Conservation (phyloP, 2,797 vertebrate species). For the Heliangelus exortis region DNA sequence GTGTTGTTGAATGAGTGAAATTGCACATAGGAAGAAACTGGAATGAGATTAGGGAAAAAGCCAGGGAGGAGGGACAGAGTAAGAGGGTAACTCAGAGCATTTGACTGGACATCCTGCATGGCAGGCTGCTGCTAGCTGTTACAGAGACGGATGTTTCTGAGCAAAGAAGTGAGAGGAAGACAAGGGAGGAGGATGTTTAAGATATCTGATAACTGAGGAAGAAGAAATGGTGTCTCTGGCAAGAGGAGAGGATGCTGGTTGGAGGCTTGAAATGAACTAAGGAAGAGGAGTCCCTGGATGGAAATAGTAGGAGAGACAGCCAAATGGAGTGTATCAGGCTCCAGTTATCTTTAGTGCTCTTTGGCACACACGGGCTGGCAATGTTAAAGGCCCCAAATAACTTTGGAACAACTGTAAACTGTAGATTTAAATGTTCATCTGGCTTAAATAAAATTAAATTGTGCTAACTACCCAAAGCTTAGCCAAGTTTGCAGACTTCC, state of each 20-base stretch:
- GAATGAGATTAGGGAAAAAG: not conserved
- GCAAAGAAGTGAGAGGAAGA: not conserved
- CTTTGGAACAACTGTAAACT: slow-evolving; percentile 1
- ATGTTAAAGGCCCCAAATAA: slow-evolving; percentile 28
- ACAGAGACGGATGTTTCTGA: not conserved
- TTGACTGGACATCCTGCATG: not conserved
- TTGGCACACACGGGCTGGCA: not conserved
- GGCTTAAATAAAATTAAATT: slow-evolving; percentile 12
- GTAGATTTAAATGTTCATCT: not conserved
- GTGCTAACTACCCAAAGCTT: not conserved
- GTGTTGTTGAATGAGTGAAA: not conserved
- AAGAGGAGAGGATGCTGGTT: not conserved
- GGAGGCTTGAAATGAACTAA: not conserved
- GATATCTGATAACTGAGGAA: not conserved
- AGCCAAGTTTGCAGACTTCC: not conserved
- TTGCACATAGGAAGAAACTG: not conserved
- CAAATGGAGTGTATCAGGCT: slow-evolving; percentile 4
- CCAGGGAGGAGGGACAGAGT: not conserved
- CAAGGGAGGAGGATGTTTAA: slow-evolving; percentile 34
- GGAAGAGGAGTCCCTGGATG: not conserved
- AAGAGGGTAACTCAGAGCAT: not conserved
- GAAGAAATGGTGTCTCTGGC: slow-evolving; percentile 7
- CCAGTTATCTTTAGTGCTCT: slow-evolving; percentile 10
- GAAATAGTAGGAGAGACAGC: not conserved
- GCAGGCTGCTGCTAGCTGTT: not conserved